Evolutionary conservation across 2,888 invertebrate species (phyloP).

Genomic region (Pseudococcus jackbeardsleyi): DNA sequence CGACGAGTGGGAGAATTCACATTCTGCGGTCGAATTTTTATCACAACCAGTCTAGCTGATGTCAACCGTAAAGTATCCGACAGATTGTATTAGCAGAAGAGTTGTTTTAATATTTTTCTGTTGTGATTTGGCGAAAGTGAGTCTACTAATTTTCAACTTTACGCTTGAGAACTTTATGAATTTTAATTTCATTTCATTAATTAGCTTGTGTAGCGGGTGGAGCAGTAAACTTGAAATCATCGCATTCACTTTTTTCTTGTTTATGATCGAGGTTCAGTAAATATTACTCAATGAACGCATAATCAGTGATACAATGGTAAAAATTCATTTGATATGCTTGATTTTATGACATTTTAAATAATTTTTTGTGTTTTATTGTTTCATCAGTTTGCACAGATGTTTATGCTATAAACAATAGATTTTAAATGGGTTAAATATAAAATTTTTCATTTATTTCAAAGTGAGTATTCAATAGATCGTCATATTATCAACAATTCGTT

Average conservation of each 20-base stretch:
- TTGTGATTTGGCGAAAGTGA: slow-evolving; percentile 13
- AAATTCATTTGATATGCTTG: slow-evolving; percentile 32
- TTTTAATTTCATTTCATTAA: slow-evolving; percentile 39
- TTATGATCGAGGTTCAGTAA: slow-evolving; percentile 28
- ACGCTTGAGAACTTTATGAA: slow-evolving; percentile 46
- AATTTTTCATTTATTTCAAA: not conserved
- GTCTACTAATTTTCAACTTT: not conserved
- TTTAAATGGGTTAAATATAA: not conserved
- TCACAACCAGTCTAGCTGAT: slow-evolving; percentile 9
- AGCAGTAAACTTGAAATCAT: slow-evolving; percentile 26
- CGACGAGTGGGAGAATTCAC: not conserved
- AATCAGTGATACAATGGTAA: slow-evolving; percentile 46
- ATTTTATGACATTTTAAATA: not conserved
- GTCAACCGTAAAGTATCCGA: slow-evolving; percentile 42
- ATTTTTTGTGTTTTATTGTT: not conserved
- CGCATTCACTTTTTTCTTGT: slow-evolving; percentile 41
- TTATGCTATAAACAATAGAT: not conserved
- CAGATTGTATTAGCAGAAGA: not conserved
- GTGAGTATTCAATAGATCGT: not conserved
- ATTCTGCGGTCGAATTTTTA: slow-evolving; percentile 24
- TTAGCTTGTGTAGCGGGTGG: not conserved
- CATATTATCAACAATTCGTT: not conserved
- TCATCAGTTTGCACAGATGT: not conserved
- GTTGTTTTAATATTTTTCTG: too few relatives aligned
- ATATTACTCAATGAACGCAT: not conserved